Base-by-base conservation (phyloP, 2,888 invertebrate species). In the Ceriagrion tenellum region DNA sequence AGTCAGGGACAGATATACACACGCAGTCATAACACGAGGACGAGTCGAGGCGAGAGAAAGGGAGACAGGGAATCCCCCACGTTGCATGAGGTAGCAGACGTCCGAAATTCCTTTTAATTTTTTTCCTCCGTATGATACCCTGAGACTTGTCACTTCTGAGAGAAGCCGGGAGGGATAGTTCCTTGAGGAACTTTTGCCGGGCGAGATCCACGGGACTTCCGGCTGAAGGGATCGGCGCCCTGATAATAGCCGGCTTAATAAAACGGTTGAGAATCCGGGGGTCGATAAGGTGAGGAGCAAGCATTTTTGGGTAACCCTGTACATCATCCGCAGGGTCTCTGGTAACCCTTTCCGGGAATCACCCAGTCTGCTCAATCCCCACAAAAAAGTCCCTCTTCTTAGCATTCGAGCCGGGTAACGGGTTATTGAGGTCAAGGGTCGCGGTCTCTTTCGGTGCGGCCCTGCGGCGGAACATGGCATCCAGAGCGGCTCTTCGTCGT, bases 391-490 rank as follows among this genome's bases (percentile, higher is more conserved):
- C 81, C 35, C 35, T 16, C 81, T 16, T 16, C 81, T 13, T 10
- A 35, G 4, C 35, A 3, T n/a, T 3, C 81, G 81, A 35, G 13
- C 55, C 89, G 55, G 55, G 55, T 89, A 89, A 89, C 89, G 89
- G 89, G 89, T 89, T 47, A 89, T 89, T 55, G 89, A 89, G 89
- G 89, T 89, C 89, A 55, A 89, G 40, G 93, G 93, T 63, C 30
- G 18, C 81, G 35, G 69, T 93, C 47, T 16, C 59, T 59, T 63
- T 81, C 35, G 16, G 81, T 81, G 81, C 81, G 35, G 81, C 81
- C 30, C 81, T 18, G 30, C 0, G 30, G 18, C 93, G 69, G 69
- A 47, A 93, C 26, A 93, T 93, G 93, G 69, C 93, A 26, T 69
- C 47, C 63, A 63, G 93, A 74, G 93, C 40, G 40, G 47, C 63